A percentile compares a stretch with the other conserved stretches of the same genome.
These are phyloP conservation scores for Bombyx mori DNA, from an alignment of 1,140 invertebrate genomes.

Conservation along the genomic window DNA sequence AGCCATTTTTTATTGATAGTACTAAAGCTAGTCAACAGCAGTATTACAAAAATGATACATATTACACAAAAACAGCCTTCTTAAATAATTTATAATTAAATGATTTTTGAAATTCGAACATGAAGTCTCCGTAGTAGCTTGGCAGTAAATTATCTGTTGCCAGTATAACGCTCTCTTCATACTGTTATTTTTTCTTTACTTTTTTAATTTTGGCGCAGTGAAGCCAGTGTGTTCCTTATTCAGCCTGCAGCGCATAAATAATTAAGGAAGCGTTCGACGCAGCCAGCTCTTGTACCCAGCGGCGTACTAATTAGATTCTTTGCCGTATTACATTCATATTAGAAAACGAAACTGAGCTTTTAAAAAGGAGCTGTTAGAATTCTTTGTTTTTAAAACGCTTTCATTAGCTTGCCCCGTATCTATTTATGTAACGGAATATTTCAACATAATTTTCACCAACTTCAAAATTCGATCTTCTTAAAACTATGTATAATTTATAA, in stretches of 20 bases:
- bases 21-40: too few species aligned
- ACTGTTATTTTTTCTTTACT: neutral
- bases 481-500: neutral
- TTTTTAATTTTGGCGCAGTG: slow-evolving; percentile 44
- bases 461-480: neutral
- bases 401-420: neutral
- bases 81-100: too few species aligned
- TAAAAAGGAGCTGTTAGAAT: neutral
- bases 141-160: too few species aligned
- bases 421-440: slow-evolving; percentile 2
- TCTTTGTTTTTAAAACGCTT: slow-evolving; percentile 18
- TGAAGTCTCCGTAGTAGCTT: too few species aligned
- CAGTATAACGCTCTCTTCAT: too few species aligned
- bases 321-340: neutral
- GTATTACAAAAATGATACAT: too few species aligned
- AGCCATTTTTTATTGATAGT: too few species aligned
- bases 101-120: too few species aligned
- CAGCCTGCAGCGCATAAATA: slow-evolving; percentile 56
- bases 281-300: slow-evolving; percentile 28
- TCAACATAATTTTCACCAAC: neutral
- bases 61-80: too few species aligned
- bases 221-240: slow-evolving; percentile 46
- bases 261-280: slow-evolving; percentile 51
- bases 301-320: slow-evolving; percentile 41
- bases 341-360: neutral